Evolutionary conservation across 2,888 invertebrate species (phyloP).

Genomic region (Pristionchus entomophagus): DNA sequence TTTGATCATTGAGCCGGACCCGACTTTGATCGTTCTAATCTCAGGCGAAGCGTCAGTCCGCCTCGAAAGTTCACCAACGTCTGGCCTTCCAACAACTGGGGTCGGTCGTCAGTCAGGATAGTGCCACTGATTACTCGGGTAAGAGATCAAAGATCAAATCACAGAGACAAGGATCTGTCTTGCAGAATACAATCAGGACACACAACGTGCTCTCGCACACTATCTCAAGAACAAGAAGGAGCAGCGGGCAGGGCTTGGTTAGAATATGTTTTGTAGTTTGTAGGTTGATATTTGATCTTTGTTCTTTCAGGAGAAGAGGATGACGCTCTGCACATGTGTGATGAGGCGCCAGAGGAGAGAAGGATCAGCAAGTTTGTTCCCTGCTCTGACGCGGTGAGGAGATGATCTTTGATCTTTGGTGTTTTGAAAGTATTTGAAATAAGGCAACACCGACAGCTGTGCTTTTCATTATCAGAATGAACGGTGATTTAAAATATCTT

Average conservation of each 20-base stretch:
- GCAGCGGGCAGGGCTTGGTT: constrained; percentile 14
- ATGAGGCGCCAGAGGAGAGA: constrained; percentile 45
- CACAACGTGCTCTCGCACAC: constrained; percentile 21
- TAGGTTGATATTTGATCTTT: not conserved
- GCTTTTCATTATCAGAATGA: not conserved
- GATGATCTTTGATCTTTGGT: too few species aligned
- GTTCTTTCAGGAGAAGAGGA: constrained; percentile 11
- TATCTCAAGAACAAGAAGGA: constrained; percentile 35
- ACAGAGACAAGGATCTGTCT: not conserved
- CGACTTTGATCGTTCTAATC: not conserved
- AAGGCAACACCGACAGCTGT: too few species aligned
- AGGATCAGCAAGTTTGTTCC: constrained; percentile 31
- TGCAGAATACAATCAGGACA: constrained; percentile 39
- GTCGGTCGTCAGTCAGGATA: constrained; percentile 37
- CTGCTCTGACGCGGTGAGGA: not conserved
- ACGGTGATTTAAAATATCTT: not conserved
- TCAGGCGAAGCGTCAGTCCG: constrained; percentile 42
- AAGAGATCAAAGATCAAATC: not conserved
- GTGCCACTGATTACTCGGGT: not conserved
- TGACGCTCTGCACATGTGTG: constrained; percentile 31
- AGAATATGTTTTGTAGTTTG: not conserved
- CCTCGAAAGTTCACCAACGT: not conserved
- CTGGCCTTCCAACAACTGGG: constrained; percentile 16
- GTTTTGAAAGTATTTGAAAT: too few species aligned
- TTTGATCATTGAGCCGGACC: too few species aligned